phyloP scores from a whole-genome alignment of 2,888 invertebrate genomes.

The Leptopilina drosophilae region DNA sequence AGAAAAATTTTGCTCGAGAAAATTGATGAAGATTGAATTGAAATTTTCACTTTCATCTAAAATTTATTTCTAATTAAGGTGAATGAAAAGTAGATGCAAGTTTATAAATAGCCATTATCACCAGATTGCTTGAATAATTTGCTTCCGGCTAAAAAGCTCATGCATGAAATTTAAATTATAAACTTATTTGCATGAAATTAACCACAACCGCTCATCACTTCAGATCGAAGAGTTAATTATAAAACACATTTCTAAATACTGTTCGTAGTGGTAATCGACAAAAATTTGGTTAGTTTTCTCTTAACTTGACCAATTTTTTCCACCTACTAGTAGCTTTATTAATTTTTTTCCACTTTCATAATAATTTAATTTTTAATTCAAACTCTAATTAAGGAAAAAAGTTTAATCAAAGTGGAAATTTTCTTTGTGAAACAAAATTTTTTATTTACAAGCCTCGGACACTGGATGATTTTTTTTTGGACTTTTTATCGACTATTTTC shows the following conservation, averaged over 20 bases:
- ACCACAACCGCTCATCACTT: slow-evolving; percentile 42
- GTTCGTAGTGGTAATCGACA: too few species aligned
- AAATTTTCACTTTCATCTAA: not conserved
- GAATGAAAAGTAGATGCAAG: slow-evolving; percentile 54
- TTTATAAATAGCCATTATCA: slow-evolving; percentile 47
- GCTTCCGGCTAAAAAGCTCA: slow-evolving; percentile 42
- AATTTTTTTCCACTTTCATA: too few species aligned
- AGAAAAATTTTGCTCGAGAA: not conserved
- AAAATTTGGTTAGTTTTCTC: too few species aligned
- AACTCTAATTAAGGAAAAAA: too few species aligned
- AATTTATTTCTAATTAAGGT: slow-evolving; percentile 60
- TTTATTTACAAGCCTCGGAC: too few species aligned
- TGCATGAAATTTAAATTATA: slow-evolving; percentile 34
- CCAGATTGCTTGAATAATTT: slow-evolving; percentile 56
- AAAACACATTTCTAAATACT: not conserved
- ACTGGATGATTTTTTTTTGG: too few species aligned
- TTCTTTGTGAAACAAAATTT: too few species aligned
- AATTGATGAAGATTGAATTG: not conserved
- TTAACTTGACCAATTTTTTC: too few species aligned
- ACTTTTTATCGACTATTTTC: too few species aligned
- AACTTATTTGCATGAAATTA: slow-evolving; percentile 57
- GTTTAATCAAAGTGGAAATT: too few species aligned
- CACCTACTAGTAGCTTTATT: too few species aligned
- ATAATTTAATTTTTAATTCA: too few species aligned
- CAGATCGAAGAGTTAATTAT: slow-evolving; percentile 27